Base-by-base conservation (phyloP, 2,888 invertebrate genomes). In the Drosophila macrospina region DNA sequence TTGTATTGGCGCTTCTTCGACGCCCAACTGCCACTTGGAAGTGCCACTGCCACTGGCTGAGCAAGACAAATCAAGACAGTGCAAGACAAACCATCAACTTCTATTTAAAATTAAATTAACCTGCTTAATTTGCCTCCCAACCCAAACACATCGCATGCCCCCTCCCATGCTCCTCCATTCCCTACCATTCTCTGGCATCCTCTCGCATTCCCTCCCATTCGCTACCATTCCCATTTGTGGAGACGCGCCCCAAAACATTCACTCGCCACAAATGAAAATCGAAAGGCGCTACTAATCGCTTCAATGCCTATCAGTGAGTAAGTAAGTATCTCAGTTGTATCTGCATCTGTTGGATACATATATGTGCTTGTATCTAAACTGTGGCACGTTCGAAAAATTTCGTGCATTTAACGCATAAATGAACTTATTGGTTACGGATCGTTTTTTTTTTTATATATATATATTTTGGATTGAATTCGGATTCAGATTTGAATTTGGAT, bases 91-190 rank as follows among this genome's bases (percentile, higher is more conserved):
- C 74, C 85, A 86, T 87, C 82, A 60, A 83, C 82, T 83, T 85
- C 82, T 87, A 87, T 87, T 83, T 85, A 82, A 87, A 83, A 87
- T 86, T 85, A 85, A 87, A 83, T 83, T 83, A 83, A 85, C 88
- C 83, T 83, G 88, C 83, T 87, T 85, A 87, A 87, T 83, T 87
- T 87, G 62, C 60, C 76, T 51, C 73, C 67, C 44, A 30, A 48
- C 3, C 20, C 20, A 1, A 20, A 20, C 20, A 20, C 20, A 20
- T 20, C 20, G 2, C 20, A 20, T 20, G 1, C 20, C 20, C 20
- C 20, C 1, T 20, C 20, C 20, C 20, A 20, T 20, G 1, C 20
- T 3, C 20, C 20, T 20, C 20, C 20, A 20, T 1, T 3, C 20
- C 20, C 20, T 20, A 3, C 20, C 20, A 20, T 20, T 20, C 20